Evolutionary conservation across 2,797 vertebrate genomes (phyloP), one percentile per base, ranked within the genome.

Genomic region (Onychomys arenicola): DNA sequence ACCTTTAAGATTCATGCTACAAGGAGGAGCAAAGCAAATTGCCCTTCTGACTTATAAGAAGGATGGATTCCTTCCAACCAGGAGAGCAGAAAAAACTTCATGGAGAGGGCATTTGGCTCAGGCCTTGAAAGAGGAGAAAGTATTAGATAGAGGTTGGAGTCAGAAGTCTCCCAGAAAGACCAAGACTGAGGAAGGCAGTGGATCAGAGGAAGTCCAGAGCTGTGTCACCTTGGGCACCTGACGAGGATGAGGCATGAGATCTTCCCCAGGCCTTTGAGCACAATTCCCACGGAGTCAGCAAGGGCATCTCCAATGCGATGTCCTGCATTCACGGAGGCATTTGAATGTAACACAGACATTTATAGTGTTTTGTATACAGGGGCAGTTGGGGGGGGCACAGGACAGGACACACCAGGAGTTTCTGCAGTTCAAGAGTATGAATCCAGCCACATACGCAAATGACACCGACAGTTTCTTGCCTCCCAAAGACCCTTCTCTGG

Each of bases 111-210:
- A 8, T 92, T 84, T 75, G 59, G n/a, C 13, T 32, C 61, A 83
- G n/a, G 11, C 16, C 17, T 96, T 95, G 61, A 59, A 90, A 10
- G 40, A 95, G 16, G 63, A 89, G 34, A 92, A 57, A 29, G 29
- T 89, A 69, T 65, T 80, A 16, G 59, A 52, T 6, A 37, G 69
- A 89, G 19, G 27, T 43, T 12, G 43, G 6, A 83, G 40, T 61
- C 59, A 46, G 75, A 52, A 52, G 37, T 40, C 32, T 21, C 52
- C 34, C 25, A 52, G 40, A 84, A 43, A 63, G 63, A 4, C 19
- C 52, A 55, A 71, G 25, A 17, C 23, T 14, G 14, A 61, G 57
- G 55, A 82, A 82, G 57, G 6, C 7, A 13, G n/a, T 29, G 25
- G 55, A 40, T 59, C 7, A 25, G 77, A 80, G 32, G 32, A n/a